These are phyloP conservation scores for Pristionchus exspectatus DNA, from an alignment of 2,888 invertebrate genomes.

Conservation along the genomic window DNA sequence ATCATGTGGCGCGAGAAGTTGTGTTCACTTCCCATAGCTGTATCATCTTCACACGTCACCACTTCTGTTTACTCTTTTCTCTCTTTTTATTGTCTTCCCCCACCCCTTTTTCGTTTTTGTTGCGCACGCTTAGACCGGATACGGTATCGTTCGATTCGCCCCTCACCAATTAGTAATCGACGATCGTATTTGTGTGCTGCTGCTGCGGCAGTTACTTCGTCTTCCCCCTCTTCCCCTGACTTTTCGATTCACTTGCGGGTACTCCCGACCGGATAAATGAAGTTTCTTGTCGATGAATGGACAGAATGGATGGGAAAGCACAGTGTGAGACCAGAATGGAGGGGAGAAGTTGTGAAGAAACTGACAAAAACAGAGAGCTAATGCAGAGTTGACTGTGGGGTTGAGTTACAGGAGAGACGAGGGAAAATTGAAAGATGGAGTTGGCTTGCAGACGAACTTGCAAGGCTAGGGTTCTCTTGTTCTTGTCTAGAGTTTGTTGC, in stretches of 20 bases:
- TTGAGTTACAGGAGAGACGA: not conserved
- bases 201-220: not conserved
- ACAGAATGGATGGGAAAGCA: not conserved
- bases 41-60: not conserved
- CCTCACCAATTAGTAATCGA: not conserved
- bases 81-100: not conserved
- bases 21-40: not conserved
- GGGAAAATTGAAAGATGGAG: not conserved
- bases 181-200: not conserved
- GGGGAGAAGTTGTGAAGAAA: not conserved
- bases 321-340: not conserved
- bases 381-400: not conserved
- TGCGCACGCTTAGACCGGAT: not conserved
- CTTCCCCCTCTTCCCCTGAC: not conserved
- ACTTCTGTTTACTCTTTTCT: not conserved
- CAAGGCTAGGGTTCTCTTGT: not conserved
- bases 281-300: constrained; percentile 9
- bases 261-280: constrained; percentile 36
- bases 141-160: not conserved
- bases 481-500: not conserved
- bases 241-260: not conserved
- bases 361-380: not conserved
- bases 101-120: not conserved
- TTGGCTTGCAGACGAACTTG: not conserved
- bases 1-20: not conserved